A percentile compares a stretch with the other conserved stretches of the same genome.
phyloP scores from a whole-genome alignment of 2,888 invertebrate genomes.

The Dorcus parallelipipedus region DNA sequence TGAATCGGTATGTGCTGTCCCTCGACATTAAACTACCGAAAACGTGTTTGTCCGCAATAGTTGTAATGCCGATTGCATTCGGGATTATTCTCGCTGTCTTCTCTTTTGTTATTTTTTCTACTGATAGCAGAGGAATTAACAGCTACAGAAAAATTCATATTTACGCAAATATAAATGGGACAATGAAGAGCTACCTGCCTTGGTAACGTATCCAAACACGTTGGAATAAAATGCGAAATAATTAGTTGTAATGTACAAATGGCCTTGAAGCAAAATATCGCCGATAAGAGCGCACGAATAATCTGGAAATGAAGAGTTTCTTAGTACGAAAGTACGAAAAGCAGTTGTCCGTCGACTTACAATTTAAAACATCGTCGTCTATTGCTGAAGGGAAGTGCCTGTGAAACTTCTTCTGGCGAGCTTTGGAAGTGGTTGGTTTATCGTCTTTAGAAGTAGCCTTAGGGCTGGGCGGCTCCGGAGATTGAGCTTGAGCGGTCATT shows the following conservation, averaged over 20 bases:
- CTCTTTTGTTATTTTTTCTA: slow-evolving; percentile 86
- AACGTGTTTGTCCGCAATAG: slow-evolving; percentile 80
- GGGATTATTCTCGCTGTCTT: slow-evolving; percentile 92
- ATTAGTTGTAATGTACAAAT: slow-evolving; percentile 90
- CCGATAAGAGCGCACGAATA: slow-evolving; percentile 91
- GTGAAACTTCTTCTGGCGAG: slow-evolving; percentile 85
- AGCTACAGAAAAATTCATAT: slow-evolving; percentile 54
- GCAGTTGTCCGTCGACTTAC: slow-evolving; percentile 53
- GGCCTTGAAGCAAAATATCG: slow-evolving; percentile 89
- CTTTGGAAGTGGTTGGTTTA: slow-evolving; percentile 58
- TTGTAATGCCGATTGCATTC: slow-evolving; percentile 84
- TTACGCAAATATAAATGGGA: background rate
- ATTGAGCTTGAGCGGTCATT: slow-evolving; percentile 48
- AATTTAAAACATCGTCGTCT: slow-evolving; percentile 82
- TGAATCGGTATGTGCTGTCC: slow-evolving; percentile 82
- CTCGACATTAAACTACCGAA: slow-evolving; percentile 88
- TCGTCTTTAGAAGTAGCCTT: slow-evolving; percentile 30
- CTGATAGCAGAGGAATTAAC: slow-evolving; percentile 81
- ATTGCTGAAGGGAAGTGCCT: slow-evolving; percentile 83
- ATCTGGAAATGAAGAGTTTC: slow-evolving; percentile 56
- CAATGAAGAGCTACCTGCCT: slow-evolving; percentile 54
- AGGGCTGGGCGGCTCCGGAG: slow-evolving; percentile 47
- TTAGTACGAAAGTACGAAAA: background rate
- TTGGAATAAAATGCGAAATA: slow-evolving; percentile 96
- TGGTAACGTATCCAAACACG: slow-evolving; percentile 91